Percentiles rank a stretch among this genome's conserved stretches.
Evolutionary conservation across 2,888 invertebrate species (phyloP).

Genomic region (Junonia oenone): DNA sequence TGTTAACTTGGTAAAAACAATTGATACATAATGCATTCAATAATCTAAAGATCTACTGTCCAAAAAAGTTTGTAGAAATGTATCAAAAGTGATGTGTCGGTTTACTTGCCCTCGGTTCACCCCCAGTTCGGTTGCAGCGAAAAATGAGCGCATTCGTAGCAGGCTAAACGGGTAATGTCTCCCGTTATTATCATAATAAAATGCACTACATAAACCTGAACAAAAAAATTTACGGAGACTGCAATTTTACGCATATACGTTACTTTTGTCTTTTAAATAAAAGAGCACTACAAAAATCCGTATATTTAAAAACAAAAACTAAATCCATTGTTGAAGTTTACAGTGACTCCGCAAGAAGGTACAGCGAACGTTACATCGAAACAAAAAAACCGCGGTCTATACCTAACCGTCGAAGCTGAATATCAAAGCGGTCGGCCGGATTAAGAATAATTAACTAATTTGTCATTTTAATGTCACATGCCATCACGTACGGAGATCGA

Average conservation of each 20-base stretch:
- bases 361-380: conserved; percentile 20
- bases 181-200: conserved; percentile 70
- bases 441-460: conserved; percentile 78
- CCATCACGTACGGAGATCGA: conserved; percentile 64
- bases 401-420: conserved; percentile 20
- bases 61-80: conserved; percentile 19
- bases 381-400: conserved; percentile 18
- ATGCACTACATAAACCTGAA: conserved; percentile 49
- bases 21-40: background rate
- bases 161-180: conserved; percentile 62
- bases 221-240: conserved; percentile 43
- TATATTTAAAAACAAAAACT: conserved; percentile 30
- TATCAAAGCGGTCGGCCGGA: conserved; percentile 68
- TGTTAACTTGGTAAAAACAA: too few relatives aligned
- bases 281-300: conserved; percentile 31
- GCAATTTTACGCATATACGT: conserved; percentile 46
- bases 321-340: conserved; percentile 27
- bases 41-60: background rate
- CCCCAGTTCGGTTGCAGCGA: conserved; percentile 48
- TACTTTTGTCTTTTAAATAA: conserved; percentile 35
- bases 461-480: conserved; percentile 79
- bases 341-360: conserved; percentile 21
- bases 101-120: conserved; percentile 40
- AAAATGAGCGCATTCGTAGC: conserved; percentile 63
- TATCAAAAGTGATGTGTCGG: conserved; percentile 35